phyloP scores from a whole-genome alignment of 2,113 vertebrate species.

The Proterorhinus semilunaris region DNA sequence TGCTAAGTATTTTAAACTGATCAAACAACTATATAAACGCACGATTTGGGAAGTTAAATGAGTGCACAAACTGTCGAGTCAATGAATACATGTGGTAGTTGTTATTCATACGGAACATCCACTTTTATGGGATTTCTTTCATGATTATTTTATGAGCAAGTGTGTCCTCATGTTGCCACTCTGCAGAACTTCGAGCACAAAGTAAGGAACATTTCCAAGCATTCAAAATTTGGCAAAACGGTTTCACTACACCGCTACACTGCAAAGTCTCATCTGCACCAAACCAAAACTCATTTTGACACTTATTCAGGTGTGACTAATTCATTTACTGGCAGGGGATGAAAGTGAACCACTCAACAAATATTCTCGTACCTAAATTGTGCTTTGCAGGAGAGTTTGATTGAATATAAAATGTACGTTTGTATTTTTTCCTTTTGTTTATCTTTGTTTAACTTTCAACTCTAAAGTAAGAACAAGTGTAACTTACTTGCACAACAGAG shows the following conservation, averaged over 20 bases:
- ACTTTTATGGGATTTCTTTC: too few species aligned
- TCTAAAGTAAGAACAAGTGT: too few species aligned
- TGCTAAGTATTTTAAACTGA: not conserved
- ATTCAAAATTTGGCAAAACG: conserved; percentile 2
- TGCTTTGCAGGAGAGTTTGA: conserved; percentile 22
- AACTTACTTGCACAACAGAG: too few species aligned
- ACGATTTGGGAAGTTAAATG: not conserved
- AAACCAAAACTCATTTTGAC: conserved; percentile 49
- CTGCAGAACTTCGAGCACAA: not conserved
- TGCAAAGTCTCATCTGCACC: conserved; percentile 31
- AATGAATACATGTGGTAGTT: too few species aligned
- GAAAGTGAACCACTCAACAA: conserved; percentile 30
- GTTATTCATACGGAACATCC: too few species aligned
- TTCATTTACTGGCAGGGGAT: conserved; percentile 42
- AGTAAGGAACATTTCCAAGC: not conserved
- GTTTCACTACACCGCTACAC: conserved; percentile 13
- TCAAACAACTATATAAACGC: not conserved
- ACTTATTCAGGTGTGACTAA: conserved; percentile 48
- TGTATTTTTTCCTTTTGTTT: not conserved
- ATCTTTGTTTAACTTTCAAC: too few species aligned
- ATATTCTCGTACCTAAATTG: conserved; percentile 11
- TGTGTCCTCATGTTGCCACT: not conserved
- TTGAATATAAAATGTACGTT: not conserved
- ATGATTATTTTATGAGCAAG: not conserved
- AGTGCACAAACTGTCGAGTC: not conserved